phyloP scores from a whole-genome alignment of 2,113 vertebrate species.

The Nothobranchius kuhntae region DNA sequence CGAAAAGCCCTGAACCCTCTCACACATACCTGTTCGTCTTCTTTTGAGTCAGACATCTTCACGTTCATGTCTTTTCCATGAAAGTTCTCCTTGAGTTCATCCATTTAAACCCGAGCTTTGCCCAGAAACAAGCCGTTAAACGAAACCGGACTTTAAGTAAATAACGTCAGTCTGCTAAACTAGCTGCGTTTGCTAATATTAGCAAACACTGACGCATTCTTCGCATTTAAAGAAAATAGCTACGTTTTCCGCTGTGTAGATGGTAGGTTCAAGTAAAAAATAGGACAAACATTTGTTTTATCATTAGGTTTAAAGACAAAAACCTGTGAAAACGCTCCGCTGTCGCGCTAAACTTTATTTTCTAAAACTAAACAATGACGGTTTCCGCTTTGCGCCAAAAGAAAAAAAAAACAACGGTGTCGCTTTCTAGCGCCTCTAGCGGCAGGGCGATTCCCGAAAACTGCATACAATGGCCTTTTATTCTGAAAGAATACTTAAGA shows the following conservation, averaged over 20 bases:
- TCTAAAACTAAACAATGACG: slow-evolving; percentile 5
- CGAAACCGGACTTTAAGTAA: not conserved
- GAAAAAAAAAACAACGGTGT: not conserved
- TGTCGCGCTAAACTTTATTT: slow-evolving; percentile 7
- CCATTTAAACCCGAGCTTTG: slow-evolving; percentile 52
- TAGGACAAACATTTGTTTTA: not conserved
- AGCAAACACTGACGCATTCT: not conserved
- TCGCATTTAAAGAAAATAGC: not conserved
- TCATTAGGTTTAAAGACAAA: not conserved
- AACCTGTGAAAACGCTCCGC: not conserved
- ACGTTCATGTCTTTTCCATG: slow-evolving; percentile 49
- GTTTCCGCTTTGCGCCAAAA: slow-evolving; percentile 66
- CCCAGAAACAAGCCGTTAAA: not conserved
- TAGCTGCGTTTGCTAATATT: slow-evolving; percentile 13
- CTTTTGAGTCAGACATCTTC: slow-evolving; percentile 44
- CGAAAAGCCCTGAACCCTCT: not conserved
- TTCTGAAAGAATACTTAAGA: too few relatives aligned
- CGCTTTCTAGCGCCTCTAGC: slow-evolving; percentile 14
- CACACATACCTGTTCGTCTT: slow-evolving; percentile 51
- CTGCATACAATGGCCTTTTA: too few relatives aligned
- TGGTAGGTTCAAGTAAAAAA: not conserved
- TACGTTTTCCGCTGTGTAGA: not conserved
- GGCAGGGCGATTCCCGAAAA: slow-evolving; percentile 25
- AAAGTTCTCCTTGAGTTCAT: slow-evolving; percentile 78
- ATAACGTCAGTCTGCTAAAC: not conserved